Base-by-base conservation (phyloP, 2,888 invertebrate species). In the Lithosia quadra region DNA sequence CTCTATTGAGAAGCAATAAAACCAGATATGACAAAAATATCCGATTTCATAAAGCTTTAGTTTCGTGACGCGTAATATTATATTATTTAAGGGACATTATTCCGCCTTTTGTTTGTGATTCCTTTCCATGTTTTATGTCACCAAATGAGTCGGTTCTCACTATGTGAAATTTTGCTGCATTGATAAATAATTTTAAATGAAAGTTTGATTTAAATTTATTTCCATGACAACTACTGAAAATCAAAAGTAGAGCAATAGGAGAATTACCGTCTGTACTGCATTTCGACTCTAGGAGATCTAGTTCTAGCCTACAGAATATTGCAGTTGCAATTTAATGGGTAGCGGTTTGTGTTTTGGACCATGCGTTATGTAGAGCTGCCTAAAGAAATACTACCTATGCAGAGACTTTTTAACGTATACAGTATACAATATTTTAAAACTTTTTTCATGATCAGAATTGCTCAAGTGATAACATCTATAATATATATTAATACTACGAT, bases 11-110 rank as follows among this genome's bases (percentile, higher is more conserved):
- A 84, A 88, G 90, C 90, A 91, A 93, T 92, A 94, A 94, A 94
- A 91, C 89, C 88, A 92, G 93, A 94, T 95, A 95, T 95, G 95
- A 95, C 95, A 95, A 95, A 94, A 94, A 93, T 95, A 95, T 95
- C 95, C 81, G 91, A 91, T 95, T 95, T 95, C 95, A 95, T 94
- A 95, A 92, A 95, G 94, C 91, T 92, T 92, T 92, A 90, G 91
- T 92, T 92, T 91, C 92, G 90, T 92, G 92, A 93, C 92, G 91
- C 87, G 91, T 94, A 92, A 93, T 94, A 94, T 94, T 94, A 94
- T 94, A 93, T 87, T 86, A 84, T 93, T 92, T 90, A 91, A 91
- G 86, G 91, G 91, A 92, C 93, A 92, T 92, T 90, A 91, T 92
- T 88, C 86, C 85, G 87, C 80, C 89, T 88, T 93, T 94, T 92